Percentiles rank a stretch among this genome's conserved stretches.
These are phyloP conservation scores for Oostethus manadensis DNA, from an alignment of 2,113 vertebrate species.

Conservation along the genomic window DNA sequence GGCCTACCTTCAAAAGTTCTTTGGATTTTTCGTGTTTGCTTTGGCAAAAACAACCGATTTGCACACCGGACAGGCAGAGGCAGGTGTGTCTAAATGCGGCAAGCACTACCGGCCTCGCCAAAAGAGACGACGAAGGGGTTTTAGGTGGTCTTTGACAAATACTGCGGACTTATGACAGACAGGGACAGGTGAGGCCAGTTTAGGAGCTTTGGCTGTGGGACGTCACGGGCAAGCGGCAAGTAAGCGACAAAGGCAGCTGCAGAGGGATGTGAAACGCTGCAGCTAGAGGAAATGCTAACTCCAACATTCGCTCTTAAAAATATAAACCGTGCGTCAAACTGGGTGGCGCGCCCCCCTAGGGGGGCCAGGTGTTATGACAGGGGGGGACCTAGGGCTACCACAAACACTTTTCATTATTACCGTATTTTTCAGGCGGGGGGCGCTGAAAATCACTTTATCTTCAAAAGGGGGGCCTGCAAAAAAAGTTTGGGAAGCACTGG, in stretches of 20 bases:
- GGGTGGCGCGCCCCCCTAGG: no score
- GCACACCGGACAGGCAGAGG: slow-evolving; percentile 25
- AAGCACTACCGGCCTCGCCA: slow-evolving; percentile 24
- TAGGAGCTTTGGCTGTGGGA: slow-evolving; percentile 38
- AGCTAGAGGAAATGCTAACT: slow-evolving; percentile 5
- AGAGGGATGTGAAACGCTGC: slow-evolving; percentile 17
- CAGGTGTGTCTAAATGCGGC: slow-evolving; percentile 41
- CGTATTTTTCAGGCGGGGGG: no score
- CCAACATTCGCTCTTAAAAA: background rate
- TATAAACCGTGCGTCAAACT: no score
- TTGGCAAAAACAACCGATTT: slow-evolving; percentile 37
- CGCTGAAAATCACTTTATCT: no score
- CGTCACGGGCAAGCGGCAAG: slow-evolving; percentile 41
- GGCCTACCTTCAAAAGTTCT: slow-evolving; percentile 20
- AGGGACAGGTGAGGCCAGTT: slow-evolving; percentile 55
- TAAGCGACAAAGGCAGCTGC: slow-evolving; percentile 62
- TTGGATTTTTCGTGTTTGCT: slow-evolving; percentile 29
- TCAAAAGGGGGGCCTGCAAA: no score
- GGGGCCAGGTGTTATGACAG: no score
- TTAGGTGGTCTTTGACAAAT: slow-evolving; percentile 55
- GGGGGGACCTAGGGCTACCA: no score
- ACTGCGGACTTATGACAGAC: slow-evolving; percentile 45
- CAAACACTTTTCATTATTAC: no score
- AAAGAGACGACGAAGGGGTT: slow-evolving; percentile 27
- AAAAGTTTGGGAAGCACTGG: no score